A percentile compares a stretch with the other conserved stretches of the same genome.
Evolutionary conservation across 1,140 invertebrate species (phyloP).

Genomic region (Caenorhabditis briggsae): DNA sequence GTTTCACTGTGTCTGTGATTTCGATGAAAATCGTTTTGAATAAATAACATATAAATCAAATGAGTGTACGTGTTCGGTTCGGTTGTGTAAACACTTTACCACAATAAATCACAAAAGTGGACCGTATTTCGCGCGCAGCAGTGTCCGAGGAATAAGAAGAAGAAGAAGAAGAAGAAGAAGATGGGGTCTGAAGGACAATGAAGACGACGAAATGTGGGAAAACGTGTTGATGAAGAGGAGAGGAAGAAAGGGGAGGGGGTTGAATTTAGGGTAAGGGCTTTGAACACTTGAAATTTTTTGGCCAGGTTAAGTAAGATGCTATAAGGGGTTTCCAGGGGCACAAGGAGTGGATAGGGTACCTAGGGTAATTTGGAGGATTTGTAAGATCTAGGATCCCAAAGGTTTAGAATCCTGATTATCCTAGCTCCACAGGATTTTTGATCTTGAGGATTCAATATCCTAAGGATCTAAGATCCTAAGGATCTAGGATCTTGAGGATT

Average conservation of each 20-base stretch:
- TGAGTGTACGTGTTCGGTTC: slow-evolving; percentile 14
- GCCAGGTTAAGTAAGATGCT: too few species aligned
- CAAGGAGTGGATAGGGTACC: too few species aligned
- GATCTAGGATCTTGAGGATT: too few species aligned
- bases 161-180: not conserved
- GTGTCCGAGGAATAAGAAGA: not conserved
- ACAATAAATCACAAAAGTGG: slow-evolving; percentile 51
- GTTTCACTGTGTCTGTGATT: not conserved
- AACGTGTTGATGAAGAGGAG: not conserved
- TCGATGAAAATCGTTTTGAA: slow-evolving; percentile 1
- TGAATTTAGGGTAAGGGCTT: not conserved
- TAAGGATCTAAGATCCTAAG: too few species aligned
- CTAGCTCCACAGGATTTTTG: too few species aligned
- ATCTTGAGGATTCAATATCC: too few species aligned
- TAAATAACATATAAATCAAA: slow-evolving; percentile 44
- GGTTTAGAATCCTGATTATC: too few species aligned
- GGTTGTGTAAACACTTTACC: slow-evolving; percentile 55
- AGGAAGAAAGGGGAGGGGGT: not conserved
- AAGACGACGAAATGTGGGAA: not conserved
- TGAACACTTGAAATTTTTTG: not conserved
- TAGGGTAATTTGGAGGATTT: too few species aligned
- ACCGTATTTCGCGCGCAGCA: slow-evolving; percentile 41
- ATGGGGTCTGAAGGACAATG: slow-evolving; percentile 33
- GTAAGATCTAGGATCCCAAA: too few species aligned
- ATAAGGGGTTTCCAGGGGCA: too few species aligned